Percentiles rank a stretch among this genome's conserved stretches.
Conservation (phyloP, 2,888 invertebrate genomes). For the Athripsodes cinereus region DNA sequence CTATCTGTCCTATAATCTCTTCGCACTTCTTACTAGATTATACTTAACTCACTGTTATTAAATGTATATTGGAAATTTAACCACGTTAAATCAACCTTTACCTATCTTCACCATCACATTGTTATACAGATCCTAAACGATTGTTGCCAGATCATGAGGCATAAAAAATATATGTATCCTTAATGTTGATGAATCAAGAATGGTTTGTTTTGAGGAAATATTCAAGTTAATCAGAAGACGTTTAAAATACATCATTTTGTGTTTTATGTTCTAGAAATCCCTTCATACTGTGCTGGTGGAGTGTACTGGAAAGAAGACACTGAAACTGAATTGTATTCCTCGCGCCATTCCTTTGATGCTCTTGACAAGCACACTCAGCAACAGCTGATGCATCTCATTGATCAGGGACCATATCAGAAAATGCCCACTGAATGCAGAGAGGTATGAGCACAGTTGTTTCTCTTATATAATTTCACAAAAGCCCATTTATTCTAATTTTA, state of each 20-base stretch:
- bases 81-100: too few relatives aligned
- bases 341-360: constrained; percentile 61
- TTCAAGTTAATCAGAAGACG: too few relatives aligned
- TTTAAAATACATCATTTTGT: neutral
- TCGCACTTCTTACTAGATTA: too few relatives aligned
- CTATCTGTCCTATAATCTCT: too few relatives aligned
- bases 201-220: too few relatives aligned
- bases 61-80: too few relatives aligned
- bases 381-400: constrained; percentile 63
- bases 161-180: neutral
- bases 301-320: constrained; percentile 38
- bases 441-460: constrained; percentile 34
- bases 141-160: neutral
- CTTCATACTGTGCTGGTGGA: constrained; percentile 42
- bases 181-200: too few relatives aligned
- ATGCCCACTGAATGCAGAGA: constrained; percentile 66
- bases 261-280: constrained; percentile 43
- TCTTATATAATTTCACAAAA: constrained; percentile 5
- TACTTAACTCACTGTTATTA: too few relatives aligned
- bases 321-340: constrained; percentile 32
- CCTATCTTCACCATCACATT: too few relatives aligned
- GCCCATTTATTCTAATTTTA: neutral
- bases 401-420: constrained; percentile 70
- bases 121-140: too few relatives aligned
- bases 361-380: constrained; percentile 78